Evolutionary conservation across 2,888 invertebrate species (phyloP), one percentile per base, ranked within the genome.

Genomic region (Exephanes ischioxanthus): DNA sequence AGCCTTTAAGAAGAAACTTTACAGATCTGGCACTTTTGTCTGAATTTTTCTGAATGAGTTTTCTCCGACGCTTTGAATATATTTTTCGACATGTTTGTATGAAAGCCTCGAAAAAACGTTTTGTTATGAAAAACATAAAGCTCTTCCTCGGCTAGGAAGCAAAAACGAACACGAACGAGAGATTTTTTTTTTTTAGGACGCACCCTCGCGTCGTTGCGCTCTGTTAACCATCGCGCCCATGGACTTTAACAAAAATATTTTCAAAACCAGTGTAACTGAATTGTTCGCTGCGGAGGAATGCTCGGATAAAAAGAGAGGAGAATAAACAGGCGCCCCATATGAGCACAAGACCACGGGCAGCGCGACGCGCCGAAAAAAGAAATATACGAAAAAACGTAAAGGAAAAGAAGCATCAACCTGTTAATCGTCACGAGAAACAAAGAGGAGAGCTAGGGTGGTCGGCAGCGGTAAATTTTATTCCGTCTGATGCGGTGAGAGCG

Each of bases 381-480:
- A 78, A 37, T 22, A 61, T 14, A 82, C 70, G 45, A 19, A 68
- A 53, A 75, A 16, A 1, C 51, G 14, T 33, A 41, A 61, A 45
- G 63, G 75, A 45, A 48, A 73, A 78, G 51, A 78, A 83, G 70
- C 86, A 55, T 80, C 77, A 80, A 83, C 55, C 83, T 61, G 84
- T 81, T 86, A 84, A 81, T 80, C 80, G 81, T 75, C 73, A 75
- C 41, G 16, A 82, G 81, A 78, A 86, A 86, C 72, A 84, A 84
- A 86, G 78, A 68, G 75, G 30, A 19, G 2, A 3, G 67, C 26
- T 3, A 22, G 61, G 68, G 22, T 48, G 30, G 77, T 70, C 37
- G 76, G 77, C 76, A 53, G 72, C 71, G 41, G 80, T 83, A 83
- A 85, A 85, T 86, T 86, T 86, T 82, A 82, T 82, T 84, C 73